Conservation (phyloP, 53 echinoderm and acorn worm genomes). For the Actinopyga echinites region DNA sequence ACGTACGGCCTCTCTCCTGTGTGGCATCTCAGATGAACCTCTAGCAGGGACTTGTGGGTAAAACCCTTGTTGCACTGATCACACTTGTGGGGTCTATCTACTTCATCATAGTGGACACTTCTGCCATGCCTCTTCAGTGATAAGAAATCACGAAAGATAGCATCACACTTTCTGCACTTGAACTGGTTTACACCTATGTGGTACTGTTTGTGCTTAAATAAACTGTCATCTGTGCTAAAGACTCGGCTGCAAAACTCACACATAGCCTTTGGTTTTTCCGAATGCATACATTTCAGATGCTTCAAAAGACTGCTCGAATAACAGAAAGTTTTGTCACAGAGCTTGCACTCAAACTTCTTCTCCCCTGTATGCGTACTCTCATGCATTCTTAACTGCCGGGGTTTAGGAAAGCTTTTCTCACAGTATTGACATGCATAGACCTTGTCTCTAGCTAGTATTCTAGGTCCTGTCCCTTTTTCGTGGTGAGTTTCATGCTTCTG, state of each 20-base stretch:
- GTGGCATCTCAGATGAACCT: slow-evolving; percentile 11
- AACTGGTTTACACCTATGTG: slow-evolving; percentile 29
- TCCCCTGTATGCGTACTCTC: slow-evolving; percentile 32
- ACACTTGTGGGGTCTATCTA: slow-evolving; percentile 11
- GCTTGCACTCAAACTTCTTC: slow-evolving; percentile 8
- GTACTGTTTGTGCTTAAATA: slow-evolving; percentile 14
- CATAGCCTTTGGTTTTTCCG: slow-evolving; percentile 20
- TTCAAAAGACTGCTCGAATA: slow-evolving; percentile 39
- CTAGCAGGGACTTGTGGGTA: slow-evolving; percentile 21
- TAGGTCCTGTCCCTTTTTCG: slow-evolving; percentile 37
- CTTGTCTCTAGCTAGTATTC: slow-evolving; percentile 34
- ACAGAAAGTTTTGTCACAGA: slow-evolving; percentile 21
- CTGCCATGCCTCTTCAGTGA: slow-evolving; percentile 31
- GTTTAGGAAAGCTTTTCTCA: slow-evolving; percentile 1
- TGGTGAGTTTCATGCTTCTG: slow-evolving; percentile 38
- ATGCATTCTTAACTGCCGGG: slow-evolving; percentile 25
- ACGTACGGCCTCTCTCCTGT: slow-evolving; percentile 22
- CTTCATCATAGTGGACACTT: background rate
- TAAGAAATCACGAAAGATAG: background rate
- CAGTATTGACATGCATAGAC: slow-evolving; percentile 5
- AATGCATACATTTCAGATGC: slow-evolving; percentile 32
- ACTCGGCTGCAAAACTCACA: slow-evolving; percentile 20
- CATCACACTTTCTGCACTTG: slow-evolving; percentile 21
- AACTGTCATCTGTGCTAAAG: slow-evolving; percentile 30
- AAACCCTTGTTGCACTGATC: slow-evolving; percentile 13